phyloP scores from a whole-genome alignment of 2,888 invertebrate species.

The Ligdia adustata region DNA sequence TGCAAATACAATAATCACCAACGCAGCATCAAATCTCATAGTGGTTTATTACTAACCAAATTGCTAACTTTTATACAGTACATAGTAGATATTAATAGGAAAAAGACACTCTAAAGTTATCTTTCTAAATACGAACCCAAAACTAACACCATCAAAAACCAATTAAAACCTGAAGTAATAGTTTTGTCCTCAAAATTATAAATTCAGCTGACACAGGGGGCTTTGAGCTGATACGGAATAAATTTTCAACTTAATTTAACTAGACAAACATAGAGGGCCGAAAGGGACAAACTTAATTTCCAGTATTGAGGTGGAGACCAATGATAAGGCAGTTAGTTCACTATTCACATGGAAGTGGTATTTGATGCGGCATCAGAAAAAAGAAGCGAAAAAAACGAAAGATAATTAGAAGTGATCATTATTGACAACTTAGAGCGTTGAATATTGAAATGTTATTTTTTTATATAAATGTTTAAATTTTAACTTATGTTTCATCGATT shows the following conservation, averaged over 20 bases:
- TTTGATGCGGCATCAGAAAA: conserved; percentile 16
- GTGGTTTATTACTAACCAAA: too few species aligned
- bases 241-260: conserved; percentile 84
- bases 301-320: conserved; percentile 78
- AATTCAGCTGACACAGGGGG: conserved; percentile 77
- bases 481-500: too few species aligned
- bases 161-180: conserved; percentile 63
- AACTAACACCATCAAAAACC: conserved; percentile 65
- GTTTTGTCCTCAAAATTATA: conserved; percentile 75
- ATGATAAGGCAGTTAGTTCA: conserved; percentile 73
- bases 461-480: too few species aligned
- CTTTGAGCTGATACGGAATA: conserved; percentile 76
- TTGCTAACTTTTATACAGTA: too few species aligned
- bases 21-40: too few species aligned
- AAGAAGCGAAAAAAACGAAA: too few species aligned
- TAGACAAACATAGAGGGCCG: conserved; percentile 76
- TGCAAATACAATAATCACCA: too few species aligned
- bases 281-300: conserved; percentile 76
- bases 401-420: too few species aligned
- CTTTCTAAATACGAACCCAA: conserved; percentile 31
- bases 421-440: too few species aligned
- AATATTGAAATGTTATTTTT: too few species aligned
- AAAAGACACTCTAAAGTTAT: too few species aligned
- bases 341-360: conserved; percentile 35
- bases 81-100: too few species aligned